Evolutionary conservation across 2,113 vertebrate species (phyloP).

Genomic region (Notothenia rossii): DNA sequence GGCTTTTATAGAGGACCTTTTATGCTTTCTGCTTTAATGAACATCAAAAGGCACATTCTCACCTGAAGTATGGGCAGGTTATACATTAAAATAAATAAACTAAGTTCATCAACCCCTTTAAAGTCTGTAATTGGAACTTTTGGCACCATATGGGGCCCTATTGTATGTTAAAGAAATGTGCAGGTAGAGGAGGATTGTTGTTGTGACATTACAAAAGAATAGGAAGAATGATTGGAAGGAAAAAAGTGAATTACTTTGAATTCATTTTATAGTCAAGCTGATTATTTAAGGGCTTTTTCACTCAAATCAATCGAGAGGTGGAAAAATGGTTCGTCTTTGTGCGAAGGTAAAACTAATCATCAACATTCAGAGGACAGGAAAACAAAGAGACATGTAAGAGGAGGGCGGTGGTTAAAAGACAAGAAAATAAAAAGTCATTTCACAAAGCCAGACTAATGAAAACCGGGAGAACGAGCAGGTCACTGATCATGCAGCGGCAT

Average conservation of each 20-base stretch:
- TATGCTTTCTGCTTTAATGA: background rate
- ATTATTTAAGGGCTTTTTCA: constrained; percentile 19
- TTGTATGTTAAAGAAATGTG: background rate
- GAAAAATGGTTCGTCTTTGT: too few relatives aligned
- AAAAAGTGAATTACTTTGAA: background rate
- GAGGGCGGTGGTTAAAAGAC: background rate
- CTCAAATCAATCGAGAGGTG: background rate
- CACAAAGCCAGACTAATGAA: constrained; percentile 61
- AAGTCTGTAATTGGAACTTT: background rate
- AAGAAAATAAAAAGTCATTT: constrained; percentile 4
- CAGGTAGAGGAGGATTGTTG: background rate
- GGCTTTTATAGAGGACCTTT: too few relatives aligned
- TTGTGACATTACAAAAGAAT: background rate
- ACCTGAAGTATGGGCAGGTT: background rate
- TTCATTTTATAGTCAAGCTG: background rate
- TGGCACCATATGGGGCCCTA: background rate
- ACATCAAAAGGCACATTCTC: background rate
- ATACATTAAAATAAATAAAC: background rate
- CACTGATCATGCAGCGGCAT: constrained; percentile 61
- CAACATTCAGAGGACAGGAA: constrained; percentile 5
- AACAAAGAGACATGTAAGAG: constrained; percentile 16
- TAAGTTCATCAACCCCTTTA: background rate
- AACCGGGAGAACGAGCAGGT: constrained; percentile 41
- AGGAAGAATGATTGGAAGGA: background rate
- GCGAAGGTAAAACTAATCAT: background rate